A percentile compares a stretch with the other conserved stretches of the same genome.
Conservation (phyloP, 2,797 vertebrate genomes). For the Arvicola amphibius region DNA sequence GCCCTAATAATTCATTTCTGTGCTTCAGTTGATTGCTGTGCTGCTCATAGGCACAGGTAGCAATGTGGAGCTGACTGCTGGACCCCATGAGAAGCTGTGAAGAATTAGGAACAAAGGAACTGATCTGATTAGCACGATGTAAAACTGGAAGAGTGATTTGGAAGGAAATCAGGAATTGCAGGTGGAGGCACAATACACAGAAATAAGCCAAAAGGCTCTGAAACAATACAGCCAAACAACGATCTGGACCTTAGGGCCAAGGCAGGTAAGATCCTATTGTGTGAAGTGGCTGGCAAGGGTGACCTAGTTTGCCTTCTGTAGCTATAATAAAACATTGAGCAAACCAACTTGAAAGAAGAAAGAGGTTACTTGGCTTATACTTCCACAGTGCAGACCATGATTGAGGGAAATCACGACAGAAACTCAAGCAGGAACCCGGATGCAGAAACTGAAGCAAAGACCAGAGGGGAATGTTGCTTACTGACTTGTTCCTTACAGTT, state of each 20-base stretch:
- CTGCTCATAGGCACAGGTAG: neutral
- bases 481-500: neutral
- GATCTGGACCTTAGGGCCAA: no score
- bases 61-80: neutral
- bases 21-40: neutral
- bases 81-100: neutral
- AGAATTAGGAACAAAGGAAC: neutral
- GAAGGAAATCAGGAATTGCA: neutral
- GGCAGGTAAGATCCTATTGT: no score
- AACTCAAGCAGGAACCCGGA: neutral
- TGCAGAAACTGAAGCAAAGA: neutral
- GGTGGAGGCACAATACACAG: neutral
- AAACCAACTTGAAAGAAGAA: neutral
- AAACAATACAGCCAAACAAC: neutral
- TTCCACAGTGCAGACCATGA: neutral
- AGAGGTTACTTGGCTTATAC: no score
- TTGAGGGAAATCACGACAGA: neutral
- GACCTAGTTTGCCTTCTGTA: neutral
- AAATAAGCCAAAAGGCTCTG: neutral
- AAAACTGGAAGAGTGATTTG: neutral
- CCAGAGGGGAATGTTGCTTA: neutral
- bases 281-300: neutral
- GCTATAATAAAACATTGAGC: neutral
- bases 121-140: neutral
- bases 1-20: neutral